Percentiles rank a stretch among this genome's conserved stretches.
Conservation (phyloP, 2,113 vertebrate genomes). For the Falco punctatus region DNA sequence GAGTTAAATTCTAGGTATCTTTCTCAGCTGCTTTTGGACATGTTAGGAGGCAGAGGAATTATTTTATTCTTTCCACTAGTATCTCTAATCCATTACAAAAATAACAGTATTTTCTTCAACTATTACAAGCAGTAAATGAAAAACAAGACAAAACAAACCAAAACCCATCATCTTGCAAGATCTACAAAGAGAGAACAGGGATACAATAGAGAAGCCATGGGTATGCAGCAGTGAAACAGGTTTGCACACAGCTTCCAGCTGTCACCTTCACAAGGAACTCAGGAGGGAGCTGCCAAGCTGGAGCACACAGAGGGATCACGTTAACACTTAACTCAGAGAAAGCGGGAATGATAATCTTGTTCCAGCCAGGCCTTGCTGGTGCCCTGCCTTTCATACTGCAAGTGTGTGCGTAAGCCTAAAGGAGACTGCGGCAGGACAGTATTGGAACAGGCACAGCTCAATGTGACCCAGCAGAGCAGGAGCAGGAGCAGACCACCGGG, state of each 20-base stretch:
- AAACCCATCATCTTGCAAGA: not conserved
- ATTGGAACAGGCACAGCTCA: not conserved
- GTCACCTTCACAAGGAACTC: not conserved
- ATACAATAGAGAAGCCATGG: not conserved
- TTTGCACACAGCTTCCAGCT: not conserved
- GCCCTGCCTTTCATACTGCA: not conserved
- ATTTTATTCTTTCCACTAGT: not conserved
- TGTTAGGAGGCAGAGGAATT: not conserved
- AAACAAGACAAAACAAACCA: not conserved
- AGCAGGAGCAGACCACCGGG: not conserved
- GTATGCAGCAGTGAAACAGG: not conserved
- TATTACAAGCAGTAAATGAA: not conserved
- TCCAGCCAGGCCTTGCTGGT: not conserved
- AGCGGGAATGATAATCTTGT: not conserved
- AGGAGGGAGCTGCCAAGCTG: not conserved
- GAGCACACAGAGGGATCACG: not conserved
- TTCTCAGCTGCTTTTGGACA: not conserved
- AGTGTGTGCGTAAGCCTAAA: not conserved
- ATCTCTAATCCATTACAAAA: not conserved
- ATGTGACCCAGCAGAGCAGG: not conserved
- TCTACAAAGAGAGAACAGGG: not conserved
- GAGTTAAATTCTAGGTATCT: not conserved
- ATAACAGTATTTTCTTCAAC: not conserved
- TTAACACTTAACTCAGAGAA: not conserved
- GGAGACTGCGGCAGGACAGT: not conserved